Evolutionary conservation across 2,797 vertebrate species (phyloP), one percentile per base, ranked within the genome.

Genomic region (Vireo griseus): DNA sequence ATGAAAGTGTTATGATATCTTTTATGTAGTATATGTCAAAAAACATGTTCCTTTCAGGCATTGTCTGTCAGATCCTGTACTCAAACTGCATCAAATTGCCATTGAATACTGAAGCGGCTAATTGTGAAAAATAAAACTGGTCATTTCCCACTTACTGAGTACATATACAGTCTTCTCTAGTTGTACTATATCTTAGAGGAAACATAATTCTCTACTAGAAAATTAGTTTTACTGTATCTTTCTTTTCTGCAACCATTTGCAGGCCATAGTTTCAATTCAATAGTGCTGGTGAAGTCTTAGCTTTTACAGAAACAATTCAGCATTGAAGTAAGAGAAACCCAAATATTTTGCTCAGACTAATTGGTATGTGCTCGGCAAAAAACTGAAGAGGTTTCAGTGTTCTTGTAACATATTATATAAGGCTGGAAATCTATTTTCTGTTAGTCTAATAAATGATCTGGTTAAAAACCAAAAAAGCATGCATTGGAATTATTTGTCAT

Each of bases 41-140:
- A 77, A 68, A 2, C 9, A 29, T 16, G 4, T 40, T 50, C 8
- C 15, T 4, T 50, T 8, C 7, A 15, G 47, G 31, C 1, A 0
- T 18, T 19, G 18, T 13, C 21, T 20, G 10, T 9, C 29, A 72
- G 31, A 57, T 7, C 4, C 8, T 79, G 28, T 37, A 29, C 12
- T 77, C 25, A 68, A 69, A 54, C 8, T 48, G 25, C 62, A 21
- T 18, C 24, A 62, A 77, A 61, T 26, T 48, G 14, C 14, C 13
- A 50, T 6, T 45, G 26, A 62, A 58, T 31, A 55, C 3, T 58
- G 29, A 78, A 75, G 18, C 28, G 5, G 9, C 7, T 75, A 50
- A 57, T 31, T 20, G 5, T 73, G 54, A 80, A 88, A 88, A 67
- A 44, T 37, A 58, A 61, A 73, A 52, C 6, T 42, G 5, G 8